phyloP scores from a whole-genome alignment of 2,797 vertebrate genomes.

The Xenops minutus region DNA sequence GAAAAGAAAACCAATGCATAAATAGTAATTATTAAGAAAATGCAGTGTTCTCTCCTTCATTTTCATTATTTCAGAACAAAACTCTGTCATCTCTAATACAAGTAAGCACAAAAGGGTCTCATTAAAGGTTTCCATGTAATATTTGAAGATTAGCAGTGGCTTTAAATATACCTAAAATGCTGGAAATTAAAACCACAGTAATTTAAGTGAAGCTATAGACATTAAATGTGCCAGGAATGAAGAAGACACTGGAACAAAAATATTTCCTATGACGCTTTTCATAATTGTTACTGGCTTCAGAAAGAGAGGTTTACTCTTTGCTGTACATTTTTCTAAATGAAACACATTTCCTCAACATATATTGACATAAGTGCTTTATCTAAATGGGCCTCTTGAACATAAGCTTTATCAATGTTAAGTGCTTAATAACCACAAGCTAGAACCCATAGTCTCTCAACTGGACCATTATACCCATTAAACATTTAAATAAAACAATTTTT shows the following conservation, averaged over 20 bases:
- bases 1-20: neutral
- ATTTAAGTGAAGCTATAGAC: neutral
- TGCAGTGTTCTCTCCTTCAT: neutral
- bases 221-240: neutral
- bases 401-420: neutral
- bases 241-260: neutral
- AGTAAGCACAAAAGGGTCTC: neutral
- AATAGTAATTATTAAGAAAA: neutral
- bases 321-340: neutral
- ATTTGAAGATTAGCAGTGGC: neutral
- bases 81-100: neutral
- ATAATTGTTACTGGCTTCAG: neutral
- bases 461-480: slow-evolving; percentile 2
- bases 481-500: neutral
- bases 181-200: neutral
- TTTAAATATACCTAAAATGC: neutral
- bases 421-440: neutral
- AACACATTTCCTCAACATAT: neutral
- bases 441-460: neutral
- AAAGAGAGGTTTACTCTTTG: neutral
- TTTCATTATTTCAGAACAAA: neutral
- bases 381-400: neutral
- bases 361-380: neutral
- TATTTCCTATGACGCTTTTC: neutral
- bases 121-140: neutral